phyloP scores from a whole-genome alignment of 2,113 vertebrate genomes.

The Oncorhynchus clarkii region DNA sequence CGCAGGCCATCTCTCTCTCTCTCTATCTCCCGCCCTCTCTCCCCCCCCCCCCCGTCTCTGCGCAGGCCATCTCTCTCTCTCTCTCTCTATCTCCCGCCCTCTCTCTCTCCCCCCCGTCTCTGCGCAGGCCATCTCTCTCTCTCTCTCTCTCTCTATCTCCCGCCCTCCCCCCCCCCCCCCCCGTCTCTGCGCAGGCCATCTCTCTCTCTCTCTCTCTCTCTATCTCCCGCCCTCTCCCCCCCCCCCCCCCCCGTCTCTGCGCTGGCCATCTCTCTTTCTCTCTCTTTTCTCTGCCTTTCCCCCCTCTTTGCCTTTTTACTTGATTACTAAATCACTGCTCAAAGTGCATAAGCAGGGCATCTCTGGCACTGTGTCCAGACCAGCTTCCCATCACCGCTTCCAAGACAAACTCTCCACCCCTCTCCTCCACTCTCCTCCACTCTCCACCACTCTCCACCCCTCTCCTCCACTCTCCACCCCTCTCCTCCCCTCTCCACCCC shows the following conservation, averaged over 20 bases:
- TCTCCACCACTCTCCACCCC: no score
- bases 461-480: no score
- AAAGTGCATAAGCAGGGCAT: slow-evolving; percentile 70
- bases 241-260: neutral
- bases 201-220: slow-evolving; percentile 16
- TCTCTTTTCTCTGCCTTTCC: neutral
- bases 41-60: neutral
- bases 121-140: slow-evolving; percentile 20
- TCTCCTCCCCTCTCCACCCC: no score
- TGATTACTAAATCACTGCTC: slow-evolving; percentile 75
- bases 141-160: slow-evolving; percentile 17
- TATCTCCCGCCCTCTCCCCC: neutral
- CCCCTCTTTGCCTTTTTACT: slow-evolving; percentile 24
- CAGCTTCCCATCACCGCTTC: slow-evolving; percentile 39
- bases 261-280: neutral
- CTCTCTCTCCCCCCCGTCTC: neutral
- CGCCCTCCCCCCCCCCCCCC: neutral
- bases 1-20: no score
- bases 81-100: neutral
- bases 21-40: neutral
- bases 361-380: slow-evolving; percentile 67
- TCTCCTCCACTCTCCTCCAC: slow-evolving; percentile 6
- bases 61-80: slow-evolving; percentile 20
- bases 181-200: neutral
- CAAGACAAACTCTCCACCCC: slow-evolving; percentile 48